Evolutionary conservation across 2,797 vertebrate genomes (phyloP), one percentile per base, ranked within the genome.

Genomic region (Sebastes vulpes): DNA sequence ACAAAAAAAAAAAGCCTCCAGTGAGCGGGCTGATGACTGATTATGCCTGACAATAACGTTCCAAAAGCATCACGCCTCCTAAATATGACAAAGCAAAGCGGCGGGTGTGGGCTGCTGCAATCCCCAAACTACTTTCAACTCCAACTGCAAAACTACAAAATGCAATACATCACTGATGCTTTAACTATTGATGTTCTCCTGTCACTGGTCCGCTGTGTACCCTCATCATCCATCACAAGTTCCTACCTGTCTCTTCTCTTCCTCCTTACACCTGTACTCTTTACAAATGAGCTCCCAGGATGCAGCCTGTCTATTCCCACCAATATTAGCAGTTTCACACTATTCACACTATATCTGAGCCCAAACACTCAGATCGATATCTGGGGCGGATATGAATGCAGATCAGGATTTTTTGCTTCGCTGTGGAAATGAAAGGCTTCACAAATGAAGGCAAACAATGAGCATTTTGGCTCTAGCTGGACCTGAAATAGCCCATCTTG

Each of bases 201-300:
- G 86, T 92, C 93, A 91, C 70, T 2, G 73, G 85, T 88, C 90
- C 88, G 28, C 84, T 70, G 89, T 90, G 92, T 83, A 87, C 77
- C 70, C 80, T 79, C 84, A 79, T 90, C 91, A 94, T 94, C 91
- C 89, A 94, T 93, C 92, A 92, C 86, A 58, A 56, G 82, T 77
- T 88, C 75, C 73, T 81, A 76, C 85, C 89, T 79, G 89, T 87
- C 93, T 92, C 85, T 65, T 64, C 72, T 83, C 82, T 54, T 75
- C 73, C 79, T 75, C 68, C 84, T 86, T 79, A 83, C 89, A 93
- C 90, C 93, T 93, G 90, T 70, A 88, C 89, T 83, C 88, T 75
- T 83, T 87, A 92, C 92, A 95, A 94, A 95, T 92, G 89, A 93
- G 92, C 75, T 93, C 94, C 94, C 93, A 85, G 48, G 92, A 83